Base-by-base conservation (phyloP, 2,113 vertebrate species). In the Labeo catla region DNA sequence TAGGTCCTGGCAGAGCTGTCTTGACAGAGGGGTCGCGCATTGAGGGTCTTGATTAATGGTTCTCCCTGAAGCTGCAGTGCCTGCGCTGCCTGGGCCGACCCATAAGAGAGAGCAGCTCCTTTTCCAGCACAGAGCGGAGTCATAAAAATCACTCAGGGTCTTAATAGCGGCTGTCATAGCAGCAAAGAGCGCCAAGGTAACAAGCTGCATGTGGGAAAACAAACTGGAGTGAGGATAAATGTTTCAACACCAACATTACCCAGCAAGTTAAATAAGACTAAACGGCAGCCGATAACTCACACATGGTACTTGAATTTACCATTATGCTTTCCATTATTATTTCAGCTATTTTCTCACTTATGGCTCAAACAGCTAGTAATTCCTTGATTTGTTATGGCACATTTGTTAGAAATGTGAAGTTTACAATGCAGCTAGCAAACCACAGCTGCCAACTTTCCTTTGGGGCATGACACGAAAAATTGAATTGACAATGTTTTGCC, bases 71-170 rank as follows among this genome's bases (percentile, higher is more conserved):
- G 84, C 70, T 36, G 84, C 63, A 78, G 39, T 43, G 84, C 19
- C 47, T 68, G 70, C 9, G 9, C 83, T 34, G 57, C 8, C 57
- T n/a, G 39, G 83, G 70, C 12, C 10, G 52, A 47, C 43, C 68
- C 61, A 23, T 10, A 49, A 79, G 76, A 77, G 49, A 70, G 61
- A 73, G 85, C 39, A 45, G n/a, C 3, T 59, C 34, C 74, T 45
- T 83, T 84, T 83, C 74, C 28, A 76, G 43, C 80, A 72, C 87
- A 80, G 65, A 61, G 65, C 16, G 4, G n/a, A 84, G 66, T 43
- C 76, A 84, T 86, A 86, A 86, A 85, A 84, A 73, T 84, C 84
- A 82, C 54, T 88, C 54, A 63, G 80, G 59, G 52, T 59, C 80
- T 63, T 83, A 78, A 88, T 83, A 88, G 23, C 47, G 11, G 47